Percentiles rank a stretch among this genome's conserved stretches.
These are phyloP conservation scores for Nemoura dubitans DNA, from an alignment of 2,888 invertebrate species.

Conservation along the genomic window DNA sequence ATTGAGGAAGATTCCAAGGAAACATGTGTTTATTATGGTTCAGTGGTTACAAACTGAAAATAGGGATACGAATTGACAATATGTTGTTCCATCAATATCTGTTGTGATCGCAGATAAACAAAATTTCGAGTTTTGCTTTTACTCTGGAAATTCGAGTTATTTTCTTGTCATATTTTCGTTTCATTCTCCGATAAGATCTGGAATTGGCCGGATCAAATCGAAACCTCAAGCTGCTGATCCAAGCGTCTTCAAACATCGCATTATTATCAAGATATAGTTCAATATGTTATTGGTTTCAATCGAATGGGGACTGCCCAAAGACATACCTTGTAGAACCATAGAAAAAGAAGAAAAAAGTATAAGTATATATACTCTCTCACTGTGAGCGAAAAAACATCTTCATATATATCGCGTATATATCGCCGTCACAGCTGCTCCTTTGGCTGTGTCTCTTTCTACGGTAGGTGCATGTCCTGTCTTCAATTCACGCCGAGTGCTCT, in stretches of 20 bases:
- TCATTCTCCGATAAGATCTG: not conserved
- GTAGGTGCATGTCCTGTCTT: not conserved
- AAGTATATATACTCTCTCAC: not conserved
- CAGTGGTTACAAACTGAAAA: not conserved
- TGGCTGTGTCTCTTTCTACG: not conserved
- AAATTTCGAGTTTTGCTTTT: not conserved
- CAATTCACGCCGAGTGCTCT: not conserved
- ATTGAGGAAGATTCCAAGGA: not conserved
- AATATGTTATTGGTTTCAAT: not conserved
- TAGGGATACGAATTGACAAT: not conserved
- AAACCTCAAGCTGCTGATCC: not conserved
- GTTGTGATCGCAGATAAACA: not conserved
- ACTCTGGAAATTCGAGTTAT: not conserved
- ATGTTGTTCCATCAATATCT: not conserved
- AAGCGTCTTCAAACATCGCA: not conserved
- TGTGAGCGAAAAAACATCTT: not conserved
- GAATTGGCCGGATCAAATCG: not conserved
- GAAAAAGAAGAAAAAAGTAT: not conserved
- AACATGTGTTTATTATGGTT: not conserved
- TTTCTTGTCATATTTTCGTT: constrained; percentile 7
- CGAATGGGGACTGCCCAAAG: not conserved
- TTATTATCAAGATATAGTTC: not conserved
- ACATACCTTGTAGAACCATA: not conserved
- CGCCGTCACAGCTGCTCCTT: not conserved
- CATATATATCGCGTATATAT: not conserved